Percentiles rank a stretch among this genome's conserved stretches.
These are phyloP conservation scores for Corythaixoides concolor DNA, from an alignment of 2,113 vertebrate genomes.

Conservation along the genomic window DNA sequence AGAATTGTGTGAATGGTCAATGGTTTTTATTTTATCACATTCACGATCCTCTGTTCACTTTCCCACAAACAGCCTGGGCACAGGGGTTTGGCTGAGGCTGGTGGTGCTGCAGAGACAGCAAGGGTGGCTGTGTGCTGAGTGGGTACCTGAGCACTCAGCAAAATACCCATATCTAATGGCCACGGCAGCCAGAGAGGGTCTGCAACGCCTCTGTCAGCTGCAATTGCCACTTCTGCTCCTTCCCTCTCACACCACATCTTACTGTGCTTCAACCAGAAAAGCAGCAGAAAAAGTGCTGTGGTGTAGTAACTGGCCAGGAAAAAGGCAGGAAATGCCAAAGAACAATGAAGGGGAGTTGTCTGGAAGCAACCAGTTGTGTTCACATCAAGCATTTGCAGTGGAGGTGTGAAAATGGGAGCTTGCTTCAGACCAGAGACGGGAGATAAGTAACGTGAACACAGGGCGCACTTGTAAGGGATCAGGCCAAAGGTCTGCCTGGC, in stretches of 20 bases:
- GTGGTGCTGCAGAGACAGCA: background rate
- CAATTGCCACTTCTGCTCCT: background rate
- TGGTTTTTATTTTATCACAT: background rate
- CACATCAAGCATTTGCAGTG: background rate
- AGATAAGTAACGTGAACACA: background rate
- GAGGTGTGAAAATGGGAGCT: background rate
- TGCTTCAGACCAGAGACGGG: background rate
- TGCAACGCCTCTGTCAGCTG: background rate
- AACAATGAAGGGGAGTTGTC: background rate
- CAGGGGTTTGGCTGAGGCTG: background rate
- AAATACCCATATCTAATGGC: fast-evolving
- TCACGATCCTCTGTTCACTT: background rate
- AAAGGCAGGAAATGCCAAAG: background rate
- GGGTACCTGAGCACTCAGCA: fast-evolving
- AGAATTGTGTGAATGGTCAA: background rate
- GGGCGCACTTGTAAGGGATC: fast-evolving
- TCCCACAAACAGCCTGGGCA: background rate
- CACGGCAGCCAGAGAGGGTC: background rate
- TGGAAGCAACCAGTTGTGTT: background rate
- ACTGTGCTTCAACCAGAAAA: background rate
- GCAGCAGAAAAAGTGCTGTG: background rate
- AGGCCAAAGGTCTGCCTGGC: background rate
- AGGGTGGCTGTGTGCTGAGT: fast-evolving
- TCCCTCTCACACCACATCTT: background rate
- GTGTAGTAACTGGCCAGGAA: background rate